These are phyloP conservation scores for Mesodorylaimus sp. DNA, from an alignment of 2,888 invertebrate genomes.

Conservation along the genomic window DNA sequence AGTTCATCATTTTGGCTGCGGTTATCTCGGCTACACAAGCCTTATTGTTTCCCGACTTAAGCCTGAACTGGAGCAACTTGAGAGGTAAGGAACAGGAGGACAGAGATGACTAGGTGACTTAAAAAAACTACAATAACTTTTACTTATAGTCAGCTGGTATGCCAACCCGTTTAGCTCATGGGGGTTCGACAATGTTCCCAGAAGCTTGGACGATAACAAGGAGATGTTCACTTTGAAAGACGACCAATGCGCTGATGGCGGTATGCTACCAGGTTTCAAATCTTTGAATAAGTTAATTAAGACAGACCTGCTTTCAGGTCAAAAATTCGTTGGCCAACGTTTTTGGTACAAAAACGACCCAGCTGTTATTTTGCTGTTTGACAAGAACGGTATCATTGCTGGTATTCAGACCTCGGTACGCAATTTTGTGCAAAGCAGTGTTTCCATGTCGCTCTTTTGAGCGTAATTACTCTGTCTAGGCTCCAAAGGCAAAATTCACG, in stretches of 20 bases:
- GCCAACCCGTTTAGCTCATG: background rate
- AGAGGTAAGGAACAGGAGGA: too few relatives aligned
- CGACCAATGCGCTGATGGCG: background rate
- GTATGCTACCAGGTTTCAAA: background rate
- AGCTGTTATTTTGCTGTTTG: slow-evolving; percentile 26
- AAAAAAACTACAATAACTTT: background rate
- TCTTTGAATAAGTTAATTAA: background rate
- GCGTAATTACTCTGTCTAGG: background rate
- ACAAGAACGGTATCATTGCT: slow-evolving; percentile 29
- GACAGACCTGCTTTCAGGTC: background rate
- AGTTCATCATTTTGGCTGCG: too few relatives aligned
- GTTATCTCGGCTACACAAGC: too few relatives aligned
- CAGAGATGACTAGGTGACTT: too few relatives aligned
- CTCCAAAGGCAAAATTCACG: background rate
- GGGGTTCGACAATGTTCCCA: background rate
- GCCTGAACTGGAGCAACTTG: too few relatives aligned
- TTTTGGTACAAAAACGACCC: slow-evolving; percentile 26
- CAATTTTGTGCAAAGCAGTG: background rate
- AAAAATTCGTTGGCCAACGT: slow-evolving; percentile 22
- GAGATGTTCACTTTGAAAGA: background rate
- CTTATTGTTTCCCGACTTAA: too few relatives aligned
- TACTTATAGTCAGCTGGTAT: slow-evolving; percentile 1
- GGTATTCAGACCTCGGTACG: slow-evolving; percentile 29
- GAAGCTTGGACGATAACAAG: background rate
- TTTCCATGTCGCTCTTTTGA: background rate